phyloP scores from a whole-genome alignment of 2,888 invertebrate species.

The Agrypnus murinus region DNA sequence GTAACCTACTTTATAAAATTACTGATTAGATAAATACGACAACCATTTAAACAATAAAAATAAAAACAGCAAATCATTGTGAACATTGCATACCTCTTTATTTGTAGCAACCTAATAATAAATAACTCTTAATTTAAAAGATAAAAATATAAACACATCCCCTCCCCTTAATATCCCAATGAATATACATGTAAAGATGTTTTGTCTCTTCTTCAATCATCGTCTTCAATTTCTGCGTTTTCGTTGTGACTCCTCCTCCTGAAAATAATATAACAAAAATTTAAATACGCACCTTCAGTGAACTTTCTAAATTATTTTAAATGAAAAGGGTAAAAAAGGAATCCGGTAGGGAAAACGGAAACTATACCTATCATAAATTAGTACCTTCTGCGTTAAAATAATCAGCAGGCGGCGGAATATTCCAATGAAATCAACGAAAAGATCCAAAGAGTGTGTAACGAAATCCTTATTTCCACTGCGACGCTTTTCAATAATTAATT shows the following conservation, averaged over 20 bases:
- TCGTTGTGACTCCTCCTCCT: conserved; percentile 69
- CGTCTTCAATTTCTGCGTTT: conserved; percentile 66
- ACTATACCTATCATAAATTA: conserved; percentile 63
- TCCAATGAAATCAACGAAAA: conserved; percentile 96
- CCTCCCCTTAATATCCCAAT: conserved; percentile 26
- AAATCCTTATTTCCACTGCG: conserved; percentile 94
- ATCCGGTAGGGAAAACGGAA: not conserved
- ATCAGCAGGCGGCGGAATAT: conserved; percentile 94
- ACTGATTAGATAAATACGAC: conserved; percentile 36
- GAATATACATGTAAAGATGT: conserved; percentile 6
- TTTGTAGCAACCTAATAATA: conserved; percentile 23
- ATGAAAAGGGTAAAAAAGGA: too few relatives aligned
- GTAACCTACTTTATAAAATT: conserved; percentile 44
- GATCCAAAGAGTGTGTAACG: conserved; percentile 91
- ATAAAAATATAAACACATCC: conserved; percentile 23
- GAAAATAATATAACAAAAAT: conserved; percentile 50
- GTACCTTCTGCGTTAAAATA: conserved; percentile 93
- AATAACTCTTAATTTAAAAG: conserved; percentile 27
- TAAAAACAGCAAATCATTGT: conserved; percentile 16
- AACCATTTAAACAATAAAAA: conserved; percentile 13
- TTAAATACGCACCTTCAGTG: too few relatives aligned
- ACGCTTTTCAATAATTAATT: conserved; percentile 94
- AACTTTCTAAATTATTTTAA: too few relatives aligned
- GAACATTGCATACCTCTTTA: conserved; percentile 31
- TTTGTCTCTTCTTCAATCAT: conserved; percentile 1